phyloP scores from a whole-genome alignment of 2,888 invertebrate species.

The Ichneumoninae sp. region DNA sequence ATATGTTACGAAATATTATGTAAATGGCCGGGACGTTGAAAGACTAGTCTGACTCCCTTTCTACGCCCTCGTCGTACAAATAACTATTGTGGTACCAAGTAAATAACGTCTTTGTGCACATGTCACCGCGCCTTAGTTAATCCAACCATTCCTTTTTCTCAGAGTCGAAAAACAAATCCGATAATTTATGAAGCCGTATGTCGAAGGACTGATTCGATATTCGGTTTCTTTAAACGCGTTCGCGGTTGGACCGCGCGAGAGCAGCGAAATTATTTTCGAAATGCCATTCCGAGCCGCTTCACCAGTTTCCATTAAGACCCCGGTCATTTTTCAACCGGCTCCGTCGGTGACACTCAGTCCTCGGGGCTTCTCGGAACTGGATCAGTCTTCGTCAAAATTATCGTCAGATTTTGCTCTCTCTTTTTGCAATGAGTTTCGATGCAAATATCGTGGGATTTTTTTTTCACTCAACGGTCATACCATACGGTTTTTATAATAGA shows the following conservation, averaged over 20 bases:
- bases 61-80: too few species aligned
- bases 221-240: neutral
- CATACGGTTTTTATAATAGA: conserved; percentile 2
- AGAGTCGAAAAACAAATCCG: neutral
- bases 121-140: neutral
- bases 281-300: neutral
- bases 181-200: neutral
- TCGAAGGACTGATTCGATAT: neutral
- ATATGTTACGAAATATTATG: too few species aligned
- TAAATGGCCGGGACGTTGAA: too few species aligned
- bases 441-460: neutral
- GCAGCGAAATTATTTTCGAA: conserved; percentile 35
- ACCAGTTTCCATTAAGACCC: conserved; percentile 25
- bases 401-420: conserved; percentile 1
- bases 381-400: conserved; percentile 39
- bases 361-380: conserved; percentile 13
- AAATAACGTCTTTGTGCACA: too few species aligned
- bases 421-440: neutral
- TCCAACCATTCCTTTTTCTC: neutral
- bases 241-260: conserved; percentile 1
- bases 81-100: too few species aligned
- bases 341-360: conserved; percentile 9
- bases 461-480: neutral
- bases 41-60: too few species aligned
- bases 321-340: conserved; percentile 46